A percentile compares a stretch with the other conserved stretches of the same genome.
Conservation (phyloP, 2,113 vertebrate genomes). For the Carassius gibelio region DNA sequence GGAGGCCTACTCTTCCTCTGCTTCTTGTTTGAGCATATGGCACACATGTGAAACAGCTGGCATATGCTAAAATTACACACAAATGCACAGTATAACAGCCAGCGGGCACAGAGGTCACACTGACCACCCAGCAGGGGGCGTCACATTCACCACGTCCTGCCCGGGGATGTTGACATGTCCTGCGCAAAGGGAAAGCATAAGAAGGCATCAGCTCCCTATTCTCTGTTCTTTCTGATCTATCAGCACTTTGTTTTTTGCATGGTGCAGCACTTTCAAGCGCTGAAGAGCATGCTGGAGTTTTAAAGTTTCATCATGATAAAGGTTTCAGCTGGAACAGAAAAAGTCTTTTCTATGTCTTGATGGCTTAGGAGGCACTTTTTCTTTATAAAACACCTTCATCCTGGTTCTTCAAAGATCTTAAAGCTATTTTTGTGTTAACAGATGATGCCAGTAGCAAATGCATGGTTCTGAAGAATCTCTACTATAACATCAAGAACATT, state of each 20-base stretch:
- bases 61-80: background rate
- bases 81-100: background rate
- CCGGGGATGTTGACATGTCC: background rate
- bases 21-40: constrained; percentile 60
- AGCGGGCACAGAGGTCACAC: background rate
- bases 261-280: background rate
- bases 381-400: background rate
- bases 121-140: constrained; percentile 50
- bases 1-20: background rate
- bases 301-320: background rate
- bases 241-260: background rate
- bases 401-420: background rate
- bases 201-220: no score
- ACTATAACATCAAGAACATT: background rate
- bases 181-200: background rate
- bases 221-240: background rate
- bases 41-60: constrained; percentile 66
- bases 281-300: background rate
- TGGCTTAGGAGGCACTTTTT: background rate
- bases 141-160: background rate
- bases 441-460: background rate
- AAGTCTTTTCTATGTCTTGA: background rate
- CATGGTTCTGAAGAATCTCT: background rate
- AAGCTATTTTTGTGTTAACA: background rate
- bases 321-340: background rate